Percentiles rank a stretch among this genome's conserved stretches.
These are phyloP conservation scores for Drosophila picticornis DNA, from an alignment of 2,888 invertebrate genomes.

Conservation along the genomic window DNA sequence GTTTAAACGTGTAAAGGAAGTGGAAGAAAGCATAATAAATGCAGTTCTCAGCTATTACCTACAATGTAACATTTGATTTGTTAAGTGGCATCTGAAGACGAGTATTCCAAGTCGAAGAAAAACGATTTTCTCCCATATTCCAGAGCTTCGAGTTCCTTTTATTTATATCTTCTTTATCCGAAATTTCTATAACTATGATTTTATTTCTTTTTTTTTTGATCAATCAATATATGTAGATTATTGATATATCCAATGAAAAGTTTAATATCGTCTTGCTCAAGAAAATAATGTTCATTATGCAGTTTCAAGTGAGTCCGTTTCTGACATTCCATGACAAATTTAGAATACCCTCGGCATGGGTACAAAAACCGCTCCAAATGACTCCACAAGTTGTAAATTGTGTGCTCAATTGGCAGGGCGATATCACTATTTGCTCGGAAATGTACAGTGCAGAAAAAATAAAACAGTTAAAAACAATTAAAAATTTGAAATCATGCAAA, in stretches of 20 bases:
- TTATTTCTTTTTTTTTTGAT: too few species aligned
- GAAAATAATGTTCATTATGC: background rate
- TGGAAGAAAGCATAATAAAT: too few species aligned
- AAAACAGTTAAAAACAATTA: constrained; percentile 82
- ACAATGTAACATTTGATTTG: background rate
- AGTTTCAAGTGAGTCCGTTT: background rate
- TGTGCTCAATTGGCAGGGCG: constrained; percentile 54
- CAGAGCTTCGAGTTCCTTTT: background rate
- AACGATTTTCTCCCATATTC: background rate
- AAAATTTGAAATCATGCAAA: constrained; percentile 84
- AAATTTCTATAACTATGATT: background rate
- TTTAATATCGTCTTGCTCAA: background rate
- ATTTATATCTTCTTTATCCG: background rate
- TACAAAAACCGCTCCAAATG: constrained; percentile 2
- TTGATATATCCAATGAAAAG: background rate
- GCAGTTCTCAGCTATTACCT: background rate
- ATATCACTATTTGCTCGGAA: constrained; percentile 39
- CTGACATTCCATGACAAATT: background rate
- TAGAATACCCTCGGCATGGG: background rate
- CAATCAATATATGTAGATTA: too few species aligned
- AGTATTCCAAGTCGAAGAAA: background rate
- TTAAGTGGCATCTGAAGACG: background rate
- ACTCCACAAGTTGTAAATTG: constrained; percentile 33
- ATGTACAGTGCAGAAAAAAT: constrained; percentile 40
- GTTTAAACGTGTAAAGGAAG: background rate